Evolutionary conservation across 2,113 vertebrate genomes (phyloP).

Genomic region (Corynorhinus townsendii): DNA sequence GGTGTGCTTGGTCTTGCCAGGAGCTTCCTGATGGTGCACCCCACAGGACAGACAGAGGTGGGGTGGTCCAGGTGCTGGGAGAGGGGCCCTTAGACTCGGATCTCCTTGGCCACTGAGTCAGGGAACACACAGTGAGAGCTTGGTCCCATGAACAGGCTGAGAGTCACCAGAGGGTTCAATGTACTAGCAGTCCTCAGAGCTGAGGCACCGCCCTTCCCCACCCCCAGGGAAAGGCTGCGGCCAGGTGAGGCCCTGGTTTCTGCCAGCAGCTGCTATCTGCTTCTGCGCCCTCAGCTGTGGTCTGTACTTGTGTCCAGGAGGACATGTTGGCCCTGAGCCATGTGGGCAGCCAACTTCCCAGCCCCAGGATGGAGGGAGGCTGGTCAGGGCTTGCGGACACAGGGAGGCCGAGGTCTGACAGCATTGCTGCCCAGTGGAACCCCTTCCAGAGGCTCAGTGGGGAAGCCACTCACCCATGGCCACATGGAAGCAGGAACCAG

Average conservation of each 20-base stretch:
- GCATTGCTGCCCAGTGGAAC: background rate
- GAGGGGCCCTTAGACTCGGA: background rate
- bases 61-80: background rate
- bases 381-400: background rate
- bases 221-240: background rate
- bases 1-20: background rate
- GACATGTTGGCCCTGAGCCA: background rate
- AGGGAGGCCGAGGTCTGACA: background rate
- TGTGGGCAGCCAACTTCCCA: background rate
- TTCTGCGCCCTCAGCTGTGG: background rate
- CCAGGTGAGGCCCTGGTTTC: background rate
- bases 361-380: background rate
- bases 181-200: background rate
- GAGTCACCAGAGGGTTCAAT: background rate
- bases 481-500: background rate
- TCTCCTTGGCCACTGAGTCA: background rate
- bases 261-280: background rate
- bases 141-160: background rate
- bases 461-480: background rate
- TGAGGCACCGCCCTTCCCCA: background rate
- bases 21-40: background rate
- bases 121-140: background rate
- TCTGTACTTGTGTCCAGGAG: background rate
- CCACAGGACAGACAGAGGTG: background rate
- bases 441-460: background rate